phyloP scores from a whole-genome alignment of 2,113 vertebrate species.

The Pachycephala philippinensis region DNA sequence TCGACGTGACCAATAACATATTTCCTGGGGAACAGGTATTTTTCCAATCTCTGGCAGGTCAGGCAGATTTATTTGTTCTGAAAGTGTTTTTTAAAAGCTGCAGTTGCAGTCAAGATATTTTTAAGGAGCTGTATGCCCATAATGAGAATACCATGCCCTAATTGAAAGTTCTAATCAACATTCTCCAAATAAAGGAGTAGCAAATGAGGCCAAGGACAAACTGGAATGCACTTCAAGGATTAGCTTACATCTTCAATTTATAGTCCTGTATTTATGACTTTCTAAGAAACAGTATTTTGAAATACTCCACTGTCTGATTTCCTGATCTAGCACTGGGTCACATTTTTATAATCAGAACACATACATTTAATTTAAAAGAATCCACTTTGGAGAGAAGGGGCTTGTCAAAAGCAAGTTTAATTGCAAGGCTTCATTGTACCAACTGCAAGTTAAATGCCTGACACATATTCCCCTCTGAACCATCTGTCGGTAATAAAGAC shows the following conservation, averaged over 20 bases:
- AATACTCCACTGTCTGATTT: background rate
- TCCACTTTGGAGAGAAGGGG: background rate
- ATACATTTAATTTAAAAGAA: background rate
- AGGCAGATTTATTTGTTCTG: background rate
- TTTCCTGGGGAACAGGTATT: background rate
- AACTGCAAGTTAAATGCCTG: background rate
- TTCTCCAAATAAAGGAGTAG: background rate
- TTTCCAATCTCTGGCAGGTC: background rate
- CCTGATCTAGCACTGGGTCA: background rate
- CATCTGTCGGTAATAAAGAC: background rate
- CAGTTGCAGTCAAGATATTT: constrained; percentile 20
- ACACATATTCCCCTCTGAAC: background rate
- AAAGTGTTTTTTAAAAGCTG: constrained; percentile 5
- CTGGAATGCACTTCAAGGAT: background rate
- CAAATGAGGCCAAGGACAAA: constrained; percentile 52
- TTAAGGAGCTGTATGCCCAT: background rate
- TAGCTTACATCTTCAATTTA: background rate
- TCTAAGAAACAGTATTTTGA: background rate
- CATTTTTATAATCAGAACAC: background rate
- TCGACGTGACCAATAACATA: background rate
- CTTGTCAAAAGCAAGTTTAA: background rate
- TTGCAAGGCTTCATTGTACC: background rate
- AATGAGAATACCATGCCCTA: constrained; percentile 44
- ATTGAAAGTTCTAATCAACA: constrained; percentile 29
- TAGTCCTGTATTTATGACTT: background rate